A percentile compares a stretch with the other conserved stretches of the same genome.
Conservation (phyloP, 2,797 vertebrate species). For the Protonibea diacanthus region DNA sequence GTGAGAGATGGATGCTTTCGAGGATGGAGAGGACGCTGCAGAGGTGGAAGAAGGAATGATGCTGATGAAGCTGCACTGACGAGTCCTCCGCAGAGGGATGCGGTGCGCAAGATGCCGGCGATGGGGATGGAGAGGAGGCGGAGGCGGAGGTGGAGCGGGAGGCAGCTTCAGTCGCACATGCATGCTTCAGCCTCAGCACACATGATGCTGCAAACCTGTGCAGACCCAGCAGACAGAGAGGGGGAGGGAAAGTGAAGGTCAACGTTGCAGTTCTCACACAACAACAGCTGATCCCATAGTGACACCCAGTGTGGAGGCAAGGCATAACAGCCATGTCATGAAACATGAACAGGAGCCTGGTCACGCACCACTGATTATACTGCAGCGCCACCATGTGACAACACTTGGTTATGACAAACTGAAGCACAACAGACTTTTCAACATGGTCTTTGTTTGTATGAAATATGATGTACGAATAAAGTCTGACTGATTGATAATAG, state of each 20-base stretch:
- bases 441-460: too few relatives aligned
- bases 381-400: slow-evolving; percentile 59
- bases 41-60: slow-evolving; percentile 55
- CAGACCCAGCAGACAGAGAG: slow-evolving; percentile 49
- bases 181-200: slow-evolving; percentile 62
- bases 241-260: slow-evolving; percentile 73
- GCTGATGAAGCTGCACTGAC: slow-evolving; percentile 62
- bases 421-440: too few relatives aligned
- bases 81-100: slow-evolving; percentile 42
- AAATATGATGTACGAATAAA: too few relatives aligned
- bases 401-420: slow-evolving; percentile 39
- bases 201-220: slow-evolving; percentile 78
- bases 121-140: slow-evolving; percentile 57
- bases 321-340: slow-evolving; percentile 57
- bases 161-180: slow-evolving; percentile 65
- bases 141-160: slow-evolving; percentile 28
- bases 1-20: slow-evolving; percentile 53
- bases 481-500: too few relatives aligned
- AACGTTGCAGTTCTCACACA: slow-evolving; percentile 28
- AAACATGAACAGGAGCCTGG: not conserved
- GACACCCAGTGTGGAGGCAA: slow-evolving; percentile 68
- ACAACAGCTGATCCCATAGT: slow-evolving; percentile 50
- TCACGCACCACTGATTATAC: slow-evolving; percentile 39
- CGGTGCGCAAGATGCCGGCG: slow-evolving; percentile 32
- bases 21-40: slow-evolving; percentile 60